Conservation (phyloP, 2,888 invertebrate genomes). For the Cantharis flavilabris region DNA sequence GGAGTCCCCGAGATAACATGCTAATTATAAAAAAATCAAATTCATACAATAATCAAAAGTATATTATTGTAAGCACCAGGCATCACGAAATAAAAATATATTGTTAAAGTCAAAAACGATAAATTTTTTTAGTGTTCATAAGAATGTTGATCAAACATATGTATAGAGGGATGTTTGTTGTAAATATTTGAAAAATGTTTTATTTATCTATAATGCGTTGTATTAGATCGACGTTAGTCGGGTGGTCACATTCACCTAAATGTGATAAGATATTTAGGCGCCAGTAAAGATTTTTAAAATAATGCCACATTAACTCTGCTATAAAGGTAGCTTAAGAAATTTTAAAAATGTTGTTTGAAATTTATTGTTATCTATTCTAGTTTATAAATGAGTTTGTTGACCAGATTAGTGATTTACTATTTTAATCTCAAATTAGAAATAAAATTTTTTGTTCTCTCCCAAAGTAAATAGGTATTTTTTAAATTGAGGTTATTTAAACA, state of each 20-base stretch:
- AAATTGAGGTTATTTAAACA: not conserved
- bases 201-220: conserved; percentile 3
- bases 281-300: conserved; percentile 24
- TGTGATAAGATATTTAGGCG: conserved; percentile 25
- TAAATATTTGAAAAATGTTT: not conserved
- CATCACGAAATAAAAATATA: no score
- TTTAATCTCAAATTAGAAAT: not conserved
- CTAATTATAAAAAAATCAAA: not conserved
- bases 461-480: not conserved
- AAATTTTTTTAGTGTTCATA: not conserved
- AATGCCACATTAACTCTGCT: conserved; percentile 4
- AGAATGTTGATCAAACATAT: not conserved
- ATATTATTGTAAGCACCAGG: no score
- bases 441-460: not conserved
- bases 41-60: not conserved
- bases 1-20: not conserved
- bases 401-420: conserved; percentile 1
- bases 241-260: conserved; percentile 22
- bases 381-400: conserved; percentile 2
- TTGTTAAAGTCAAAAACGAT: not conserved
- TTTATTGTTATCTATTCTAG: not conserved
- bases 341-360: conserved; percentile 1
- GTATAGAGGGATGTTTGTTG: not conserved
- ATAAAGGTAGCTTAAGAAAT: not conserved
- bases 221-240: conserved; percentile 24